Percentiles rank a stretch among this genome's conserved stretches.
These are phyloP conservation scores for Cheilosia grossa DNA, from an alignment of 2,888 invertebrate species.

Conservation along the genomic window DNA sequence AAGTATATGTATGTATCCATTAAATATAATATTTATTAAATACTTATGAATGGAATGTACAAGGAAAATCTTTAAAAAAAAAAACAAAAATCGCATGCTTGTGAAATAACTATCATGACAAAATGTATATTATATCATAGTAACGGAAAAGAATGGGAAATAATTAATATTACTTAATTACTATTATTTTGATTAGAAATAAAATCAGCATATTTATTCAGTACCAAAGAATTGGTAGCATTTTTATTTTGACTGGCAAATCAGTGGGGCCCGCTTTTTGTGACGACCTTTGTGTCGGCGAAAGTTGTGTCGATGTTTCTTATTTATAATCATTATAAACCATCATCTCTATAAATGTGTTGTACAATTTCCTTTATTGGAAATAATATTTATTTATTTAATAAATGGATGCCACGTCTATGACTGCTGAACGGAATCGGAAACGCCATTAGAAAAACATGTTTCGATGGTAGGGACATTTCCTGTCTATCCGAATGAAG, in stretches of 20 bases:
- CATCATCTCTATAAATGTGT: too few relatives aligned
- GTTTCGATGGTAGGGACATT: too few relatives aligned
- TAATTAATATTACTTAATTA: slow-evolving; percentile 51
- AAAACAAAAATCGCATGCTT: slow-evolving; percentile 61
- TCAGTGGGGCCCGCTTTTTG: not conserved
- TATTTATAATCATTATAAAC: too few relatives aligned
- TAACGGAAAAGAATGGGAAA: slow-evolving; percentile 51
- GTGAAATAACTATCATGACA: slow-evolving; percentile 60
- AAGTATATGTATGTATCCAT: slow-evolving; percentile 42
- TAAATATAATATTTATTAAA: slow-evolving; percentile 42
- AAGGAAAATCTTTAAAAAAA: slow-evolving; percentile 8
- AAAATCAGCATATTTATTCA: slow-evolving; percentile 72
- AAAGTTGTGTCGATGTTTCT: not conserved
- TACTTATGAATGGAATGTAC: slow-evolving; percentile 35
- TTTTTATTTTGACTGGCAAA: not conserved
- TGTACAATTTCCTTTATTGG: too few relatives aligned
- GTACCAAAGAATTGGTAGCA: slow-evolving; percentile 23
- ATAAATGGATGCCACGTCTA: too few relatives aligned
- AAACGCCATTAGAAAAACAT: too few relatives aligned
- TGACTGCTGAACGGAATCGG: too few relatives aligned
- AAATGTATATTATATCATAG: slow-evolving; percentile 67
- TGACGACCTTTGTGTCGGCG: not conserved
- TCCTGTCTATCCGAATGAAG: too few relatives aligned
- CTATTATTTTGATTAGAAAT: slow-evolving; percentile 67
- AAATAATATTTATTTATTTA: too few relatives aligned